Base-by-base conservation (phyloP, 2,797 vertebrate species). In the Liparis tanakae region DNA sequence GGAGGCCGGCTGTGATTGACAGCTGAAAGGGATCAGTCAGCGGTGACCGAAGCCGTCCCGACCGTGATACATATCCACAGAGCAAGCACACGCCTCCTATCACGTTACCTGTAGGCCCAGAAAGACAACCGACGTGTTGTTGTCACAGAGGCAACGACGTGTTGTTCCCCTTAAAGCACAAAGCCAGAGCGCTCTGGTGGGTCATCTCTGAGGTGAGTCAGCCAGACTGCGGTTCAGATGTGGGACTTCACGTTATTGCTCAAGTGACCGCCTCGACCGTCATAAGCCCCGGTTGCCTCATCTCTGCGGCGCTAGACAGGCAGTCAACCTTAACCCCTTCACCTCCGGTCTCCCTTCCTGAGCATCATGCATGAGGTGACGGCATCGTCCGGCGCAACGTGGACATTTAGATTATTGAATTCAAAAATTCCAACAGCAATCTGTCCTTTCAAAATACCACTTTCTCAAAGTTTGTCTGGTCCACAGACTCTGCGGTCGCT, bases 61-160 rank as follows among this genome's bases (percentile, higher is more conserved):
- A 34, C 55, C 70, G 66, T 65, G 76, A 87, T 76, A 81, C 72
- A 46, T 33, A 63, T 78, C 67, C 79, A 66, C 64, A 65, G 60
- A 84, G 80, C 72, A 69, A 82, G 75, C 73, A 76, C 76, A 71
- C 73, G 69, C 67, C 67, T 58, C 50, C 53, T 73, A 78, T 91
- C 81, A 48, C 41, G 18, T 90, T 87, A 88, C 91, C 68, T 34
- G 20, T 54, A 25, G 80, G 79, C 76, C 64, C 64, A 80, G 79
- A 83, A 72, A 81, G 59, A 85, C 79, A 84, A 79, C 87, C 78
- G 50, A 20, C 60, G 66, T 79, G 84, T 90, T 75, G 76, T 78
- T 33, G 51, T 79, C 64, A 34, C 39, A 56, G 76, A 60, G 76
- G 72, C 48, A 78, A 62, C 74, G 59, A 50, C 25, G 36, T 74